A percentile compares a stretch with the other conserved stretches of the same genome.
Evolutionary conservation across 2,113 vertebrate species (phyloP).

Genomic region (Semicossyphus pulcher): DNA sequence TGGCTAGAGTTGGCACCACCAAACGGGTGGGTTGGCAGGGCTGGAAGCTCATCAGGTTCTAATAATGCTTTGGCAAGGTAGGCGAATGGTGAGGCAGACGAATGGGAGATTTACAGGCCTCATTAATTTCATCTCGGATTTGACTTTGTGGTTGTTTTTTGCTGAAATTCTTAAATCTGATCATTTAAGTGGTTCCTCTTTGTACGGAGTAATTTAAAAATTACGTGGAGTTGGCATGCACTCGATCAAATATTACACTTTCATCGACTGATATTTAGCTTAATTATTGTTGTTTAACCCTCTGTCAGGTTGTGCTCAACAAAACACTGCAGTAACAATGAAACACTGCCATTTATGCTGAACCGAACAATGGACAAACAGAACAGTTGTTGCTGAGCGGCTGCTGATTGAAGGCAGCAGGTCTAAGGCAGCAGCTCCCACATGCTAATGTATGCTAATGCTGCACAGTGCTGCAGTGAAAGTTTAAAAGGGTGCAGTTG

Average conservation of each 20-base stretch:
- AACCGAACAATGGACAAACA: not conserved
- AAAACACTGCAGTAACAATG: not conserved
- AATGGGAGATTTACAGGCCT: slow-evolving; percentile 31
- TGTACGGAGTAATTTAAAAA: not conserved
- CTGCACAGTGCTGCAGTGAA: not conserved
- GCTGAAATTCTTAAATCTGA: slow-evolving; percentile 12
- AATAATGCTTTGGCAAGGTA: slow-evolving; percentile 52
- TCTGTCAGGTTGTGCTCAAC: not conserved
- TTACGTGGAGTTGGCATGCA: not conserved
- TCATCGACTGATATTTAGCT: not conserved
- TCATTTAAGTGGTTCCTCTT: not conserved
- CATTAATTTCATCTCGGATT: slow-evolving; percentile 38
- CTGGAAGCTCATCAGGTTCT: slow-evolving; percentile 42
- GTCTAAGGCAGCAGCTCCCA: not conserved
- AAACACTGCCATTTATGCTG: not conserved
- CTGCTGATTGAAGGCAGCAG: not conserved
- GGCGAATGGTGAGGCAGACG: slow-evolving; percentile 30
- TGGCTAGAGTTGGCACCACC: slow-evolving; percentile 49
- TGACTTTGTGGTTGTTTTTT: slow-evolving; percentile 21
- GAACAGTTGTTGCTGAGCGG: not conserved
- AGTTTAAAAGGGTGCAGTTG: not conserved
- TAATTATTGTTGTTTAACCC: slow-evolving; percentile 6
- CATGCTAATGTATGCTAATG: slow-evolving; percentile 15
- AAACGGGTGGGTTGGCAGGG: slow-evolving; percentile 40
- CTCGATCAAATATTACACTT: slow-evolving; percentile 8